A percentile compares a stretch with the other conserved stretches of the same genome.
phyloP scores from a whole-genome alignment of 2,113 vertebrate species.

The Peromyscus californicus region DNA sequence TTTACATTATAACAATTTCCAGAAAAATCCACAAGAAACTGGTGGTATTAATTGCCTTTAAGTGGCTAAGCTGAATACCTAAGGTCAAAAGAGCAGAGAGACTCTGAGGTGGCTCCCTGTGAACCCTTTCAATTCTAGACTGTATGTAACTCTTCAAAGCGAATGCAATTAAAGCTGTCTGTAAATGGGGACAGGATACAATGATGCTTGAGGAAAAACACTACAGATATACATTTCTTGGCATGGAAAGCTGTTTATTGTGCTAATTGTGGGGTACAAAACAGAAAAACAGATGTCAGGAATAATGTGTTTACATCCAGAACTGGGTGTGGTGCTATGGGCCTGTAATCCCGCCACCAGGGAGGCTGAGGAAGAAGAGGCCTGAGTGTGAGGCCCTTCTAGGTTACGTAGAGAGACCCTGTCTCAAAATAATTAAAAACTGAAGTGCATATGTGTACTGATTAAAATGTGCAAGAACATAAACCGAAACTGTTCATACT shows the following conservation, averaged over 20 bases:
- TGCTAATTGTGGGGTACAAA: neutral
- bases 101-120: neutral
- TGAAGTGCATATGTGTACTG: neutral
- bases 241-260: neutral
- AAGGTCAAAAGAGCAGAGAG: neutral
- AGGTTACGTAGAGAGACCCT: neutral
- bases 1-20: neutral
- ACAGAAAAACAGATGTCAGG: constrained; percentile 22
- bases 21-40: neutral
- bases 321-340: too few species aligned
- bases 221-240: neutral
- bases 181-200: neutral
- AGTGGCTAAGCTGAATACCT: neutral
- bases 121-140: neutral
- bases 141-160: neutral
- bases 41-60: neutral
- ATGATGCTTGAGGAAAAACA: neutral
- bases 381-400: too few species aligned
- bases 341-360: neutral
- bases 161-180: constrained; percentile 29
- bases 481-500: neutral
- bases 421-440: neutral
- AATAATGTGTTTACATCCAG: neutral
- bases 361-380: neutral
- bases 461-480: neutral